Percentiles rank a stretch among this genome's conserved stretches.
phyloP scores from a whole-genome alignment of 2,888 invertebrate genomes.

The Brenthis hecate region DNA sequence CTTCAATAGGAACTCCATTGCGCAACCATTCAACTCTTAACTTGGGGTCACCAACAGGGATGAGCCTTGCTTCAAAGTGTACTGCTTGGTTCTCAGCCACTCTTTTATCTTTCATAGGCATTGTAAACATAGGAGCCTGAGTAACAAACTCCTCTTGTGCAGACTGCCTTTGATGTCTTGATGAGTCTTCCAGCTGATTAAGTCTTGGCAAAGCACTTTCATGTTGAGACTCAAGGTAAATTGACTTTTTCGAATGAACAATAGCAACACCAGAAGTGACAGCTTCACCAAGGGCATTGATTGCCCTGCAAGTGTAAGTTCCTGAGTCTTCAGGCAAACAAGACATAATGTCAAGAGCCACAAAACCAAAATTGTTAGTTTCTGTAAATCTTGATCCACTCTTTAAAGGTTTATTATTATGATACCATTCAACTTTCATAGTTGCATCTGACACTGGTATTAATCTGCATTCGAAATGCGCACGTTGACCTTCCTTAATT shows the following conservation, averaged over 20 bases:
- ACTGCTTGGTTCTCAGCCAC: slow-evolving; percentile 96
- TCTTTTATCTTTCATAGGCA: slow-evolving; percentile 92
- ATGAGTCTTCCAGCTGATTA: slow-evolving; percentile 90
- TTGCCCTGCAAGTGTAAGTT: slow-evolving; percentile 96
- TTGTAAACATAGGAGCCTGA: slow-evolving; percentile 95
- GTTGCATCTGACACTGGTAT: slow-evolving; percentile 97
- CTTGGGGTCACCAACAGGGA: slow-evolving; percentile 96
- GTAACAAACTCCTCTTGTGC: slow-evolving; percentile 90
- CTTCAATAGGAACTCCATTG: slow-evolving; percentile 95
- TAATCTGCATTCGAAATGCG: slow-evolving; percentile 96
- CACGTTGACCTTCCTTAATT: slow-evolving; percentile 96
- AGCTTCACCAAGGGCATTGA: slow-evolving; percentile 95
- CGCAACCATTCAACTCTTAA: slow-evolving; percentile 96
- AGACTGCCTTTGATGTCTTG: slow-evolving; percentile 87
- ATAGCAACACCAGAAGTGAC: slow-evolving; percentile 94
- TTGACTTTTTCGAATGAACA: slow-evolving; percentile 92
- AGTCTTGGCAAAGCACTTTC: slow-evolving; percentile 92
- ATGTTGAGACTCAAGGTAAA: slow-evolving; percentile 93
- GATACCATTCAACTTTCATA: slow-evolving; percentile 97
- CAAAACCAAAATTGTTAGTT: slow-evolving; percentile 98
- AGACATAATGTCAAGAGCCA: slow-evolving; percentile 97
- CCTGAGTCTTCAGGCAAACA: slow-evolving; percentile 98
- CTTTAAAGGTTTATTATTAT: slow-evolving; percentile 94
- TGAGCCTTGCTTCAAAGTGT: slow-evolving; percentile 96
- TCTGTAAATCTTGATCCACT: slow-evolving; percentile 97